These are phyloP conservation scores for Gambusia affinis DNA, from an alignment of 2,113 vertebrate species.

Conservation along the genomic window DNA sequence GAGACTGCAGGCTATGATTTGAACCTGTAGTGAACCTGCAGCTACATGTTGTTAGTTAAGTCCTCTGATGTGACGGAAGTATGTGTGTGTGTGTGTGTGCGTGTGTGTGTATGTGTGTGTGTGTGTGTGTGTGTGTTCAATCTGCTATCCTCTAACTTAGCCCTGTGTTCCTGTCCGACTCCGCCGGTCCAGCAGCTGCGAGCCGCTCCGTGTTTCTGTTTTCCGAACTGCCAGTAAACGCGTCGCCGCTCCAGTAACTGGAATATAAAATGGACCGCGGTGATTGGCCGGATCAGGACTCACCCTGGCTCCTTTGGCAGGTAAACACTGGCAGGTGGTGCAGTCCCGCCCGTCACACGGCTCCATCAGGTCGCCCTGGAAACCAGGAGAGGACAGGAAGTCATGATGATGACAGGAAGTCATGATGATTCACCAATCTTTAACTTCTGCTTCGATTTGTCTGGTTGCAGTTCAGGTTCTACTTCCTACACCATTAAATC, in stretches of 20 bases:
- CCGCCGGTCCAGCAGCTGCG: slow-evolving; percentile 13
- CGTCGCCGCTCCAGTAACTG: slow-evolving; percentile 21
- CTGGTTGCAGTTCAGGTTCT: too few relatives aligned
- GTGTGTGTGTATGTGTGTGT: neutral
- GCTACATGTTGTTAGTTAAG: neutral
- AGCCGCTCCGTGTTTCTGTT: neutral
- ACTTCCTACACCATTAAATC: too few relatives aligned
- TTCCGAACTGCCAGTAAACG: neutral
- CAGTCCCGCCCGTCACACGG: slow-evolving; percentile 83
- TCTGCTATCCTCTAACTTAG: slow-evolving; percentile 35
- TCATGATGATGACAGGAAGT: neutral
- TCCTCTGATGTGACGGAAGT: neutral
- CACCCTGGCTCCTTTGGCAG: slow-evolving; percentile 86
- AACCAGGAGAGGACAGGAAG: slow-evolving; percentile 13
- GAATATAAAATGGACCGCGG: neutral
- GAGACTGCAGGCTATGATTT: neutral
- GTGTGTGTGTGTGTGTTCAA: neutral
- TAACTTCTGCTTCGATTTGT: too few relatives aligned
- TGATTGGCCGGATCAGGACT: slow-evolving; percentile 53
- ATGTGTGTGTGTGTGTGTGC: too few relatives aligned
- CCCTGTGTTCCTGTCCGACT: slow-evolving; percentile 21
- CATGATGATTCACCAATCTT: too few relatives aligned
- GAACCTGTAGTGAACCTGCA: neutral
- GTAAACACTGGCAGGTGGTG: slow-evolving; percentile 82
- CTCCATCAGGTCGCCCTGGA: slow-evolving; percentile 65